These are phyloP conservation scores for Alentia gelatinosa DNA, from an alignment of 2,888 invertebrate genomes.

Conservation along the genomic window DNA sequence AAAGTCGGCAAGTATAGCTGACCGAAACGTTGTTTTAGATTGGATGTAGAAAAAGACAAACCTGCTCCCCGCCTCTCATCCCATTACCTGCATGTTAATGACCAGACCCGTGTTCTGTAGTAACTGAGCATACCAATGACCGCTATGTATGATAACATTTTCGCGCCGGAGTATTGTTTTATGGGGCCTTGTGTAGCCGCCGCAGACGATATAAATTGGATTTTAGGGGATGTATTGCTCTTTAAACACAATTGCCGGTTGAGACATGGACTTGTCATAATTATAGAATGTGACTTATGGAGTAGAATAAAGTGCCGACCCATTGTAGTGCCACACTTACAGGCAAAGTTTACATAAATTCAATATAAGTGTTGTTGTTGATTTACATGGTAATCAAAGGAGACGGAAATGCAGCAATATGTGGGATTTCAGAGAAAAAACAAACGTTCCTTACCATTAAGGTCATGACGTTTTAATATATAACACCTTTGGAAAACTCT, in stretches of 20 bases:
- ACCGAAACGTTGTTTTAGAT: not conserved
- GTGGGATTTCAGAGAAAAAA: too few species aligned
- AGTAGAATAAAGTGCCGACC: not conserved
- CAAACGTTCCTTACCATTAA: too few species aligned
- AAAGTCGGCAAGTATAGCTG: not conserved
- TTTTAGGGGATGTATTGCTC: not conserved
- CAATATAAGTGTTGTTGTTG: too few species aligned
- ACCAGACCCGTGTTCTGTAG: not conserved
- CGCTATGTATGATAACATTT: not conserved
- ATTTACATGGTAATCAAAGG: too few species aligned
- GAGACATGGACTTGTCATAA: not conserved
- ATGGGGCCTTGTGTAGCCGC: not conserved
- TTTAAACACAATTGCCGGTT: not conserved
- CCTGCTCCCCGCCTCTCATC: not conserved
- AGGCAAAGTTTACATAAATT: not conserved
- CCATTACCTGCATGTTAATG: not conserved
- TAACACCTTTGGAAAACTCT: too few species aligned
- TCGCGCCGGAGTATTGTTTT: not conserved
- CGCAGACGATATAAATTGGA: not conserved
- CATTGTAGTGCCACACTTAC: not conserved
- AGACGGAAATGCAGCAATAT: too few species aligned
- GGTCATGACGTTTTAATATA: too few species aligned
- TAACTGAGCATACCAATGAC: not conserved
- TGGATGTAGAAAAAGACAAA: not conserved
- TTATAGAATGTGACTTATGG: not conserved